Evolutionary conservation across 2,888 invertebrate species (phyloP), one percentile per base, ranked within the genome.

Genomic region (Pyrochroa serraticornis): DNA sequence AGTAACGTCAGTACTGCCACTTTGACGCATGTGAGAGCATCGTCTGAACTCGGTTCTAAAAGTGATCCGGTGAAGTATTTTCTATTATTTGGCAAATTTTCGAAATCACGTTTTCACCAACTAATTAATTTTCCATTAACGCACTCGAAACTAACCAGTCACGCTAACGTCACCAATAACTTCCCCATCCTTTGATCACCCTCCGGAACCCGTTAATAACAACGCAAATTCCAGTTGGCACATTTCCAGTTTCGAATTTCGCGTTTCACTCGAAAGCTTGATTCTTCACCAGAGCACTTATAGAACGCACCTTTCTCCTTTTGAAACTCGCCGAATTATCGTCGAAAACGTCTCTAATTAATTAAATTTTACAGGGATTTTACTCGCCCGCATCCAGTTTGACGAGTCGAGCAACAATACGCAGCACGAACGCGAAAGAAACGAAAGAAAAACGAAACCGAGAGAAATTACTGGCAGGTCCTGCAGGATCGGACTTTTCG

Each of bases 371-470:
- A 1, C 72, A 90, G 90, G 89, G 89, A 35, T 87, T 86, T 79
- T 89, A 89, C 72, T 89, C 89, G 0, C 88, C 89, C 0, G 88
- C 88, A 10, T 78, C 85, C 2, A 89, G 88, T 66, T 83, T 87
- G 33, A 84, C 87, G 3, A 85, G 87, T 42, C 83, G 85, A 9
- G 88, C 89, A 6, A 84, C 84, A 38, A 87, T 89, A 63, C 81
- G 88, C 9, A 77, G 77, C 44, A 87, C 88, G 61, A 85, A 84
- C 65, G 85, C 86, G 0, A 91, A 91, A 70, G 91, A 91, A 66
- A 87, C 85, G 3, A 93, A 93, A 73, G 92, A 93, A 67, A 87
- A 87, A 60, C 83, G 87, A 72, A 93, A 93, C 78, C 84, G 91
- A 1, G 87, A 89, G 60, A 83, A 83, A 64, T 77, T 88, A 6